Evolutionary conservation across 2,113 vertebrate species (phyloP).

Genomic region (Propithecus coquereli): DNA sequence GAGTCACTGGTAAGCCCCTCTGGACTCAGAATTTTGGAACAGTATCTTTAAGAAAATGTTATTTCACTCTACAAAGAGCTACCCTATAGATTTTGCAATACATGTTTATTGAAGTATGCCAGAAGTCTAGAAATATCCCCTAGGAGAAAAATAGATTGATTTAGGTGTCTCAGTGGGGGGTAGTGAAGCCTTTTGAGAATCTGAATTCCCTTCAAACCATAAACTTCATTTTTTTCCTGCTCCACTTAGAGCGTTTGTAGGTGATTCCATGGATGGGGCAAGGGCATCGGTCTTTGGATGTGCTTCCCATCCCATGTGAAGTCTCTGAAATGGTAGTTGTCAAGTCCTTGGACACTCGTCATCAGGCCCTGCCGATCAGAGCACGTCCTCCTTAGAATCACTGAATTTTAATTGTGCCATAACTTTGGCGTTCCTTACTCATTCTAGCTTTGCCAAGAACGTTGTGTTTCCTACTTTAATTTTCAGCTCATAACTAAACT

Average conservation of each 20-base stretch:
- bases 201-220: background rate
- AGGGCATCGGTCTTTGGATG: background rate
- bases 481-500: slow-evolving; percentile 30
- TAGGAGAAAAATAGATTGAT: background rate
- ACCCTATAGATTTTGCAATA: background rate
- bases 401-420: slow-evolving; percentile 39
- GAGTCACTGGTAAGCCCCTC: background rate
- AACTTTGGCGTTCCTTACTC: slow-evolving; percentile 42
- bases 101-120: background rate
- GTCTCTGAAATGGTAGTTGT: background rate
- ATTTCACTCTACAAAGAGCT: background rate
- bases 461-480: slow-evolving; percentile 51
- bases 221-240: background rate
- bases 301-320: background rate
- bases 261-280: background rate
- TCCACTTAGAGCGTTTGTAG: background rate
- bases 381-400: slow-evolving; percentile 1
- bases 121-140: background rate
- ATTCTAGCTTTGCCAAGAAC: slow-evolving; percentile 50
- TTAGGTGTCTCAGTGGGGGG: background rate
- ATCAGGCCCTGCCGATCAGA: background rate
- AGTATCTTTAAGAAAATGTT: background rate
- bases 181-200: background rate
- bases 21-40: background rate
- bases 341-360: background rate